Percentiles rank a stretch among this genome's conserved stretches.
Conservation (phyloP, 2,888 invertebrate genomes). For the Galerucella nymphaeae region DNA sequence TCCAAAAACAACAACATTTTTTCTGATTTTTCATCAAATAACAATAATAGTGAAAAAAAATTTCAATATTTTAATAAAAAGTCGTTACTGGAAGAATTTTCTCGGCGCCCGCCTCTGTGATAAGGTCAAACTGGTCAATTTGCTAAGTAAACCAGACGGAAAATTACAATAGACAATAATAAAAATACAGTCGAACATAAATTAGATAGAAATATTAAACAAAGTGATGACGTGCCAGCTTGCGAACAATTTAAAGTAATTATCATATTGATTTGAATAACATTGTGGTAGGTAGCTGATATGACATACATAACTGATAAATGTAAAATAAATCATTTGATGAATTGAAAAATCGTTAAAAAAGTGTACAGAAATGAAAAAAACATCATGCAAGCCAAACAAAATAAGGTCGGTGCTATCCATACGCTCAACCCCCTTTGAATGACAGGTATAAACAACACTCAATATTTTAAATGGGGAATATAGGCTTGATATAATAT, state of each 20-base stretch:
- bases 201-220: slow-evolving; percentile 1
- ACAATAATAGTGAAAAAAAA: no score
- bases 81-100: background rate
- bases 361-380: no score
- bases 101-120: background rate
- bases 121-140: slow-evolving; percentile 14
- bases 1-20: no score
- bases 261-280: slow-evolving; percentile 7
- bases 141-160: slow-evolving; percentile 13
- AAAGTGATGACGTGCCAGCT: slow-evolving; percentile 8
- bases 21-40: no score
- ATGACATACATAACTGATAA: background rate
- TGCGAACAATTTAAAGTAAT: slow-evolving; percentile 10
- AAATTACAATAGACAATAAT: slow-evolving; percentile 11
- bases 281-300: slow-evolving; percentile 3
- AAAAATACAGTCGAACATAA: slow-evolving; percentile 9
- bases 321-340: background rate
- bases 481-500: no score
- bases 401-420: no score
- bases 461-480: no score
- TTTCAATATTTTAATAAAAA: background rate
- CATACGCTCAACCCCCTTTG: no score
- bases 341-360: no score
- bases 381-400: no score
- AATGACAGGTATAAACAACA: no score